Conservation (phyloP, 2,888 invertebrate genomes). For the Spisula solida region DNA sequence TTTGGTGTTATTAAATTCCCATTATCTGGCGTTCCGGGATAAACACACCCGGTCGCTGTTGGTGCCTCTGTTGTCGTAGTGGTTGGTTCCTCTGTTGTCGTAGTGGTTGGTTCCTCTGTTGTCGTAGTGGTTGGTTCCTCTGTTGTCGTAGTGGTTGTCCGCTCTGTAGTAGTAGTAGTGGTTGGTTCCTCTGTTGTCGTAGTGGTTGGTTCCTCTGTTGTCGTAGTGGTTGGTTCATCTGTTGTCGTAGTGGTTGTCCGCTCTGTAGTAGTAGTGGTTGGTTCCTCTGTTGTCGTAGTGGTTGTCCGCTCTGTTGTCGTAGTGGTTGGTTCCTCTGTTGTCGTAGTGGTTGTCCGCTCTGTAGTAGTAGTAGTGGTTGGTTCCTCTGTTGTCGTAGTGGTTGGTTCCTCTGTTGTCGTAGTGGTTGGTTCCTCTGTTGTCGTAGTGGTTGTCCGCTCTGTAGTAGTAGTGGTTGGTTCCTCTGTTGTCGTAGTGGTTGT, state of each 20-base stretch:
- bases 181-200: neutral
- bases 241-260: slow-evolving; percentile 8
- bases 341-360: neutral
- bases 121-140: neutral
- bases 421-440: slow-evolving; percentile 26
- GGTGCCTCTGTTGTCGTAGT: neutral
- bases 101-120: neutral
- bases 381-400: neutral
- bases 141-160: neutral
- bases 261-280: slow-evolving; percentile 21
- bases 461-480: slow-evolving; percentile 28
- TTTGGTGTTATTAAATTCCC: neutral
- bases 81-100: neutral
- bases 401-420: neutral
- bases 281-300: slow-evolving; percentile 24
- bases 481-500: slow-evolving; percentile 26
- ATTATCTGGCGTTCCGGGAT: slow-evolving; percentile 31
- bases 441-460: too few relatives aligned
- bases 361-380: slow-evolving; percentile 13
- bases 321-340: slow-evolving; percentile 24
- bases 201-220: slow-evolving; percentile 10
- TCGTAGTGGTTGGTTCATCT: neutral
- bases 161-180: neutral
- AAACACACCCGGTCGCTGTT: neutral
- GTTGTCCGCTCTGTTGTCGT: slow-evolving; percentile 23